phyloP scores from a whole-genome alignment of 2,113 vertebrate genomes.

The Siphamia tubifer region DNA sequence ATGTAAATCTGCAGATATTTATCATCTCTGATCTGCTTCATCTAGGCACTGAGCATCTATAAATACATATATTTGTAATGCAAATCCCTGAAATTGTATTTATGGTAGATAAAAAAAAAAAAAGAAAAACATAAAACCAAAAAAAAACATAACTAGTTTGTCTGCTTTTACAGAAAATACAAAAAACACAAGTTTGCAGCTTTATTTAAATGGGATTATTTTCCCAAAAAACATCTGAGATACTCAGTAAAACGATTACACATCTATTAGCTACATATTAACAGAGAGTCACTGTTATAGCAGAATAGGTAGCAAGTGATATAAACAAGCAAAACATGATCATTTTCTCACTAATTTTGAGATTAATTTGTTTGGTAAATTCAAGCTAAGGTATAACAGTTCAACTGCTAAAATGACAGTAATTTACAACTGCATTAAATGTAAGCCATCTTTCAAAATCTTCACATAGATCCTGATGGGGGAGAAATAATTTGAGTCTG shows the following conservation, averaged over 20 bases:
- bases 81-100: too few species aligned
- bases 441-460: too few species aligned
- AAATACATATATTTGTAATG: constrained; percentile 8
- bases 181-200: neutral
- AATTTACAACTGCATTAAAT: too few species aligned
- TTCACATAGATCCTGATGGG: too few species aligned
- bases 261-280: constrained; percentile 10
- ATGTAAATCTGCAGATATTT: neutral
- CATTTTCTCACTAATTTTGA: too few species aligned
- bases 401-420: too few species aligned
- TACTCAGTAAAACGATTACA: neutral
- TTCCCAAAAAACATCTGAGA: constrained; percentile 16
- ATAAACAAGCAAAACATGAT: too few species aligned
- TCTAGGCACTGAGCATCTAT: neutral
- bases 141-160: neutral
- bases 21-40: constrained; percentile 2
- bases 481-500: neutral
- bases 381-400: too few species aligned
- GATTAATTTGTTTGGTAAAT: too few species aligned
- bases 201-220: neutral
- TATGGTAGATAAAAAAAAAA: too few species aligned
- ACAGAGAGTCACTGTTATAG: too few species aligned
- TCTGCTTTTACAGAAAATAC: constrained; percentile 9
- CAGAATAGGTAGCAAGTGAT: neutral
- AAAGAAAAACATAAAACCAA: too few species aligned